phyloP scores from a whole-genome alignment of 2,113 vertebrate species.

The Cariama cristata region DNA sequence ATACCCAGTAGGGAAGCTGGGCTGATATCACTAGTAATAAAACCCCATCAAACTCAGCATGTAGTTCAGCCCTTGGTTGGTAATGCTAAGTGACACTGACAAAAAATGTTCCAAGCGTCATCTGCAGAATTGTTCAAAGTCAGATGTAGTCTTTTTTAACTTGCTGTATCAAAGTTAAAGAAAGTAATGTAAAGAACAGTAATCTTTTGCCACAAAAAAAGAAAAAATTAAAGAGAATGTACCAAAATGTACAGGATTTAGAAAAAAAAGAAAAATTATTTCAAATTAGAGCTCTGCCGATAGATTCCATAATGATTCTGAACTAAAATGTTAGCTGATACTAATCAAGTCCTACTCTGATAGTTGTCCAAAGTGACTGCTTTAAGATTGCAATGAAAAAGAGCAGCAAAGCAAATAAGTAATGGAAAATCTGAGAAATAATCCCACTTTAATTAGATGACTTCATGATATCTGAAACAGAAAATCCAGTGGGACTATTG shows the following conservation, averaged over 20 bases:
- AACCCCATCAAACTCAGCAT: constrained; percentile 60
- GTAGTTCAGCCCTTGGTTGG: constrained; percentile 28
- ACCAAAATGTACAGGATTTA: background rate
- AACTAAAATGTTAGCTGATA: constrained; percentile 33
- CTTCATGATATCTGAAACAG: constrained; percentile 31
- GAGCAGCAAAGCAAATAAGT: background rate
- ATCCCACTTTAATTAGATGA: constrained; percentile 41
- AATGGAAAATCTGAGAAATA: constrained; percentile 26
- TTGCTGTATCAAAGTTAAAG: background rate
- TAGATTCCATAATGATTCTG: background rate
- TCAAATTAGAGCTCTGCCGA: background rate
- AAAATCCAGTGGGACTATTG: constrained; percentile 10
- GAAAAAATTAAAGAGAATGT: background rate
- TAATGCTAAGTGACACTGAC: constrained; percentile 49
- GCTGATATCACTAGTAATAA: constrained; percentile 67
- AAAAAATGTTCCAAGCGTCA: constrained; percentile 53
- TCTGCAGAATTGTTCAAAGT: constrained; percentile 33
- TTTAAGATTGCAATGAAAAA: background rate
- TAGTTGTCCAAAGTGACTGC: background rate
- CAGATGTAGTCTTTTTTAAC: background rate
- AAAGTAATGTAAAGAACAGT: background rate
- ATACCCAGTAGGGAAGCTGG: constrained; percentile 52
- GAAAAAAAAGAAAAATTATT: background rate
- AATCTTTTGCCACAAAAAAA: background rate
- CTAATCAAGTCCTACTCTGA: background rate